Percentiles rank a stretch among this genome's conserved stretches.
Conservation (phyloP, 2,888 invertebrate species). For the Tethea ocularis region DNA sequence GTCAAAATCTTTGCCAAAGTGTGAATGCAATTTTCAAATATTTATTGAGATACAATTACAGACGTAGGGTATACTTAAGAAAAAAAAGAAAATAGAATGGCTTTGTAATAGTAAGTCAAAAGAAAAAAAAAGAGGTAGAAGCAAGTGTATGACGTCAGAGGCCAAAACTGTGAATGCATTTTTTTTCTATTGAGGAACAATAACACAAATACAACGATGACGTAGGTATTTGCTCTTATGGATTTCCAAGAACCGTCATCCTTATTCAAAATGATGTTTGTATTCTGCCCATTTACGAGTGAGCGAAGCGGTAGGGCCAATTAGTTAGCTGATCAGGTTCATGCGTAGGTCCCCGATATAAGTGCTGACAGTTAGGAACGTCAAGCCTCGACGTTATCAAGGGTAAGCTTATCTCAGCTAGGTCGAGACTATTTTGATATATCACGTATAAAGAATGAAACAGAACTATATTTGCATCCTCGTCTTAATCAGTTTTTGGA, state of each 20-base stretch:
- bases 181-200: too few relatives aligned
- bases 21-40: too few relatives aligned
- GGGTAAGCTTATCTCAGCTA: background rate
- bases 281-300: background rate
- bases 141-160: too few relatives aligned
- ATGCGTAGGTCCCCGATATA: background rate
- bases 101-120: background rate
- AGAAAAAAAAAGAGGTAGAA: background rate
- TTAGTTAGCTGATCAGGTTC: background rate
- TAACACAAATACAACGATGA: background rate
- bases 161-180: too few relatives aligned
- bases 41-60: too few relatives aligned
- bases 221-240: background rate
- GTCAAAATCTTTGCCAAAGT: background rate
- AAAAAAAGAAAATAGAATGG: too few relatives aligned
- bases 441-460: background rate
- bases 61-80: too few relatives aligned
- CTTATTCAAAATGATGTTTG: background rate
- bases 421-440: background rate
- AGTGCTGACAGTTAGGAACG: background rate
- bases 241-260: background rate
- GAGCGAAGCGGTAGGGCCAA: background rate
- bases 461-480: background rate
- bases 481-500: background rate
- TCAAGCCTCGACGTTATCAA: background rate